These are phyloP conservation scores for Sialis lutaria DNA, from an alignment of 2,888 invertebrate species.

Conservation along the genomic window DNA sequence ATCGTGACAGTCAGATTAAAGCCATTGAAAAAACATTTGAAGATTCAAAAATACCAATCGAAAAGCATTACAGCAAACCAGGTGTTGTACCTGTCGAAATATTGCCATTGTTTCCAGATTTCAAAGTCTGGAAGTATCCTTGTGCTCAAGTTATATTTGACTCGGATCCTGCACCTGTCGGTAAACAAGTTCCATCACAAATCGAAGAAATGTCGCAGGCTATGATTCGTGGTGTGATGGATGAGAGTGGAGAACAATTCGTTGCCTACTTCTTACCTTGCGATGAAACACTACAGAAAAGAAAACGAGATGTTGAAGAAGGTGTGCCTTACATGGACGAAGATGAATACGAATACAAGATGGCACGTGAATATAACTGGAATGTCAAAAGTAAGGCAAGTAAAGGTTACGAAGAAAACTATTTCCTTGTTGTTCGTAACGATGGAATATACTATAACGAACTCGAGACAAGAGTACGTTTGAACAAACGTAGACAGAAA, in stretches of 20 bases:
- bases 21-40: slow-evolving; percentile 96
- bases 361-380: slow-evolving; percentile 98
- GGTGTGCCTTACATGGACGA: slow-evolving; percentile 70
- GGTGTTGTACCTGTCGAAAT: slow-evolving; percentile 84
- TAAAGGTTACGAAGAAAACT: slow-evolving; percentile 86
- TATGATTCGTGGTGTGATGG: slow-evolving; percentile 99
- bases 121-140: slow-evolving; percentile 93
- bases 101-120: slow-evolving; percentile 84
- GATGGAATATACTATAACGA: slow-evolving; percentile 91
- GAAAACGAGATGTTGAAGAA: slow-evolving; percentile 63
- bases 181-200: slow-evolving; percentile 71
- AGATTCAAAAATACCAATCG: slow-evolving; percentile 68
- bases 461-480: slow-evolving; percentile 82
- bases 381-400: slow-evolving; percentile 89
- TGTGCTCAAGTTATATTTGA: slow-evolving; percentile 98
- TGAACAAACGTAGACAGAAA: slow-evolving; percentile 82
- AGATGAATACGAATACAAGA: slow-evolving; percentile 89
- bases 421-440: slow-evolving; percentile 82
- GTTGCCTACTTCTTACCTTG: slow-evolving; percentile 97
- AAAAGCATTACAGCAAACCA: slow-evolving; percentile 91
- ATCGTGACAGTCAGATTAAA: slow-evolving; percentile 89
- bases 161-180: slow-evolving; percentile 88
- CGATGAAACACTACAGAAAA: slow-evolving; percentile 77
- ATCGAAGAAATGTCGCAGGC: slow-evolving; percentile 98
- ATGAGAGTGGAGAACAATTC: slow-evolving; percentile 96